These are phyloP conservation scores for Corapipo altera DNA, from an alignment of 2,113 vertebrate genomes.

Conservation along the genomic window DNA sequence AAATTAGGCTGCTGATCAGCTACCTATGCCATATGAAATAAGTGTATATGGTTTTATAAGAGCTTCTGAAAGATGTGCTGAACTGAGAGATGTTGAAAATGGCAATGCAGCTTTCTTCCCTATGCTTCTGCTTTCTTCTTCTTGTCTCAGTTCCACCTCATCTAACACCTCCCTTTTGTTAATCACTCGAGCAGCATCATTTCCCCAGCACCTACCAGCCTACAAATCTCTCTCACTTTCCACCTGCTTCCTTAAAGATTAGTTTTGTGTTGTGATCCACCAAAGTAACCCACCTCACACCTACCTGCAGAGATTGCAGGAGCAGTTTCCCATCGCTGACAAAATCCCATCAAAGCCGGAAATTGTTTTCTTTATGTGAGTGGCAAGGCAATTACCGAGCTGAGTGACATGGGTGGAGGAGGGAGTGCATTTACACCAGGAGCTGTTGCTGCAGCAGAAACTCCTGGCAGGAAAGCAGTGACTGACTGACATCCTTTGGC, in stretches of 20 bases:
- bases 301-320: neutral
- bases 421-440: neutral
- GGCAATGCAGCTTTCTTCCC: neutral
- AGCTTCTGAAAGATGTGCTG: neutral
- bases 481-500: conserved; percentile 58
- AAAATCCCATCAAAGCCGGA: conserved; percentile 21
- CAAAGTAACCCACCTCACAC: neutral
- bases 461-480: conserved; percentile 44
- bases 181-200: neutral
- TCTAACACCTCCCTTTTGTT: neutral
- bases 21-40: neutral
- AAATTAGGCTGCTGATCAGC: neutral
- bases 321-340: neutral
- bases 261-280: conserved; percentile 23
- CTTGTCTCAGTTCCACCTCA: neutral
- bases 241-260: conserved; percentile 51
- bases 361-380: conserved; percentile 54
- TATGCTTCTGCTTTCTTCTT: neutral
- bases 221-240: neutral
- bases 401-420: conserved; percentile 19
- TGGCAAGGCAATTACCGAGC: conserved; percentile 52
- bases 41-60: neutral
- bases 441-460: conserved; percentile 8
- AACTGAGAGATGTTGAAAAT: neutral
- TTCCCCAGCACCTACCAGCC: neutral